Percentiles rank a stretch among this genome's conserved stretches.
These are phyloP conservation scores for Prosopocoilus inquinatus DNA, from an alignment of 2,888 invertebrate genomes.

Conservation along the genomic window DNA sequence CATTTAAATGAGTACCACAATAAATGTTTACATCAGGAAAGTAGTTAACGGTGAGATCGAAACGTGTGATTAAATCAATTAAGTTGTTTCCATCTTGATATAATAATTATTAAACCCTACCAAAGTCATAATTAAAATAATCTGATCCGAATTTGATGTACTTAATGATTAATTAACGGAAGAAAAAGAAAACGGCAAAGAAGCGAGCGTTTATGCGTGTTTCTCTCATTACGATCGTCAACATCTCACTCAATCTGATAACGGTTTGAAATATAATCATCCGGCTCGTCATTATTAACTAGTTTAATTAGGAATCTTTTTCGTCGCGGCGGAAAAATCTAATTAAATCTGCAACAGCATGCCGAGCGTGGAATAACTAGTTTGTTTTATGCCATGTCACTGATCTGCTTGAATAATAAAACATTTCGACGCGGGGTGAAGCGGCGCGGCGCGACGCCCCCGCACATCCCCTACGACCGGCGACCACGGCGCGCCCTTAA, in stretches of 20 bases:
- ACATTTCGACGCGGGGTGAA: slow-evolving; percentile 12
- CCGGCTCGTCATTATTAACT: slow-evolving; percentile 17
- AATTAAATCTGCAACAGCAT: slow-evolving; percentile 22
- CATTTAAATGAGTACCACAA: too few relatives aligned
- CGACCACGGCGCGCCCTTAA: slow-evolving; percentile 8
- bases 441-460: too few relatives aligned
- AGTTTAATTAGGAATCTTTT: slow-evolving; percentile 20
- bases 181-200: slow-evolving; percentile 3
- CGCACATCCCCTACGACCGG: not conserved
- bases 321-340: slow-evolving; percentile 15
- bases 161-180: not conserved
- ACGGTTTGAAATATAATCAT: slow-evolving; percentile 16
- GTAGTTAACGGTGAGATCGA: too few relatives aligned
- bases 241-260: slow-evolving; percentile 8
- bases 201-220: slow-evolving; percentile 2
- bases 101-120: slow-evolving; percentile 1
- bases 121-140: not conserved
- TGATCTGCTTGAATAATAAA: slow-evolving; percentile 22
- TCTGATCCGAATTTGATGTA: not conserved
- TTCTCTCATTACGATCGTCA: not conserved
- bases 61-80: too few relatives aligned
- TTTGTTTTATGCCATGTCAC: slow-evolving; percentile 21
- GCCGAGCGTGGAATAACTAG: slow-evolving; percentile 16
- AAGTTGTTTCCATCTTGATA: slow-evolving; percentile 21
- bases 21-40: too few relatives aligned